A percentile compares a stretch with the other conserved stretches of the same genome.
phyloP scores from a whole-genome alignment of 1,140 invertebrate species.

The Araneus ventricosus region DNA sequence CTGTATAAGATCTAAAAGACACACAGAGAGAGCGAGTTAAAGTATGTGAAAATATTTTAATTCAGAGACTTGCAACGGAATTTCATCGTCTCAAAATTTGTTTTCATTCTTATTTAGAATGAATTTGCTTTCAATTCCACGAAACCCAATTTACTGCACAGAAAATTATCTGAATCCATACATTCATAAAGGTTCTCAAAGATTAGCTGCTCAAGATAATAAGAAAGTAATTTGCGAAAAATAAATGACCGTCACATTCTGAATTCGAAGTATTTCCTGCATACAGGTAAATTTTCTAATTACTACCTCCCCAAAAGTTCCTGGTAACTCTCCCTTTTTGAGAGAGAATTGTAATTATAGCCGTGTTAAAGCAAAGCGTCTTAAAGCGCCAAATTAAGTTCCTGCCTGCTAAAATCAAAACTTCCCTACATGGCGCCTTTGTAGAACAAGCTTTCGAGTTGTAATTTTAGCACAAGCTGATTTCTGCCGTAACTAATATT shows the following conservation, averaged over 20 bases:
- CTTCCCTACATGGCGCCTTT: too few species aligned
- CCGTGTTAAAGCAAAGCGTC: neutral
- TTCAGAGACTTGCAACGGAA: too few species aligned
- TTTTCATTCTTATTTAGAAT: too few species aligned
- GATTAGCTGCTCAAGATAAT: neutral
- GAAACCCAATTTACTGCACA: neutral
- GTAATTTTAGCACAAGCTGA: too few species aligned
- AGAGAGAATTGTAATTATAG: neutral
- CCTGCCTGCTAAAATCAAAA: constrained; percentile 2
- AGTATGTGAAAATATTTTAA: too few species aligned
- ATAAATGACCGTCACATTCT: neutral
- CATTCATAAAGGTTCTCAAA: neutral
- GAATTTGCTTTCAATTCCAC: neutral
- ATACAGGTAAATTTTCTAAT: too few species aligned
- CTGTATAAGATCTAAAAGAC: too few species aligned
- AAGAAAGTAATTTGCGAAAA: neutral
- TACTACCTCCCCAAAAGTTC: neutral
- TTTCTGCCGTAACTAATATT: too few species aligned
- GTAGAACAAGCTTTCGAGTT: too few species aligned
- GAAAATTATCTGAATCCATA: neutral
- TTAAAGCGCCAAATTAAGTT: neutral
- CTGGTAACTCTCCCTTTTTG: neutral
- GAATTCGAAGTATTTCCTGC: neutral
- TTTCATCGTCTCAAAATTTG: too few species aligned
- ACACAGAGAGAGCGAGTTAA: too few species aligned